Percentiles rank a stretch among this genome's conserved stretches.
These are phyloP conservation scores for Anagyrus pseudococci DNA, from an alignment of 2,888 invertebrate species.

Conservation along the genomic window DNA sequence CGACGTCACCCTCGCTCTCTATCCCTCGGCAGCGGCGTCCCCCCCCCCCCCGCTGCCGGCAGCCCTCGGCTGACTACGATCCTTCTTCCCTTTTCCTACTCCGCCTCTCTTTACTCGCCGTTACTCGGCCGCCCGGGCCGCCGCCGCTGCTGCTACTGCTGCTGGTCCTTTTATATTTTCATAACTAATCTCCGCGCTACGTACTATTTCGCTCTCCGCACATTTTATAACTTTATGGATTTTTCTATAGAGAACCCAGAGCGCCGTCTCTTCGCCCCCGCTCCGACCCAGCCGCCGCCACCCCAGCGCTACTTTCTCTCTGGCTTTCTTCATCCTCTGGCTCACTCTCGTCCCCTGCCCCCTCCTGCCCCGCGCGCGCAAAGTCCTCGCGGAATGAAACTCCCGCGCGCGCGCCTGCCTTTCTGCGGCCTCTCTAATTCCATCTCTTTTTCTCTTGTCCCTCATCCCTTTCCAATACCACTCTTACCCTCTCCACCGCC, in stretches of 20 bases:
- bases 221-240: constrained; percentile 75
- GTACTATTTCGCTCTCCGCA: constrained; percentile 59
- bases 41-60: constrained; percentile 37
- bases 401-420: constrained; percentile 27
- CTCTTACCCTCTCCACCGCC: no score
- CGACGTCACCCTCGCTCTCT: constrained; percentile 39
- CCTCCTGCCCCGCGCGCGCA: constrained; percentile 11
- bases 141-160: no score
- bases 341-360: constrained; percentile 9
- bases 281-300: background rate
- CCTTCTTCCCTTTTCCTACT: no score
- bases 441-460: constrained; percentile 25
- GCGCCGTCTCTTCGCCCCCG: background rate
- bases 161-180: constrained; percentile 59
- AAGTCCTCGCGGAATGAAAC: constrained; percentile 34
- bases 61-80: no score
- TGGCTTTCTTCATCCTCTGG: constrained; percentile 8
- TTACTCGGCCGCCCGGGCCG: no score
- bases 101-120: no score
- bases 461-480: constrained; percentile 39
- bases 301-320: background rate
- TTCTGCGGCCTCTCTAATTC: constrained; percentile 23
- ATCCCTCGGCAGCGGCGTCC: constrained; percentile 32
- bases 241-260: constrained; percentile 66
- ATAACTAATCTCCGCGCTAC: constrained; percentile 56